Evolutionary conservation across 2,113 vertebrate genomes (phyloP), one percentile per base, ranked within the genome.

Genomic region (Grammomys dolichurus): DNA sequence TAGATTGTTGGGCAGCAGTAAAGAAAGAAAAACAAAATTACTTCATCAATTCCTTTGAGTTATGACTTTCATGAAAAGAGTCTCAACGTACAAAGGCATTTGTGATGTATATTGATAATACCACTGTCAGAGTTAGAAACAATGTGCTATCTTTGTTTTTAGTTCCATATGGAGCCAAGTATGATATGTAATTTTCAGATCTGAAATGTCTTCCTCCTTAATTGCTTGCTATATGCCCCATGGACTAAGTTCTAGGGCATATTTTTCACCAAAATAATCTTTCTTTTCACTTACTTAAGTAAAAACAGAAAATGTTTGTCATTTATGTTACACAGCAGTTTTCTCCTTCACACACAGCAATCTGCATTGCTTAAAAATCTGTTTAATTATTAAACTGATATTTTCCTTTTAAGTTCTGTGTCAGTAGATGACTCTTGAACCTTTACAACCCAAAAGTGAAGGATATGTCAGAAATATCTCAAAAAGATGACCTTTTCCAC

Each of bases 211-310:
- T 86, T 48, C 60, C 77, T 91, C 19, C n/a, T 77, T 24, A 73
- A 54, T 51, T 14, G 1, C 58, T 54, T 90, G 33, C 80, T 51
- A 31, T 65, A 56, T 84, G 31, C 28, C 51, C 87, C 43, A 48
- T 28, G 46, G 54, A 20, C 58, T 93, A 76, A 87, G 3, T 89
- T 95, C 93, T 43, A 85, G 70, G 58, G n/a, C 72, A 69, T 43
- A 60, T 31, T 86, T 72, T 86, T 85, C 88, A 48, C 33, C 78
- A 96, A 94, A 95, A 87, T 73, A 95, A 81, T 10, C 65, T 46
- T 95, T 97, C 85, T 85, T 95, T 93, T 93, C 70, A 92, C 73
- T 97, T 93, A n/a, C 81, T 95, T 51, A 86, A 13, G 65, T 70
- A 94, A 91, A 81, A 60, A 89, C 43, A 82, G 51, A 90, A 97